These are phyloP conservation scores for Distichodus sexfasciatus DNA, from an alignment of 2,797 vertebrate genomes.

Conservation along the genomic window DNA sequence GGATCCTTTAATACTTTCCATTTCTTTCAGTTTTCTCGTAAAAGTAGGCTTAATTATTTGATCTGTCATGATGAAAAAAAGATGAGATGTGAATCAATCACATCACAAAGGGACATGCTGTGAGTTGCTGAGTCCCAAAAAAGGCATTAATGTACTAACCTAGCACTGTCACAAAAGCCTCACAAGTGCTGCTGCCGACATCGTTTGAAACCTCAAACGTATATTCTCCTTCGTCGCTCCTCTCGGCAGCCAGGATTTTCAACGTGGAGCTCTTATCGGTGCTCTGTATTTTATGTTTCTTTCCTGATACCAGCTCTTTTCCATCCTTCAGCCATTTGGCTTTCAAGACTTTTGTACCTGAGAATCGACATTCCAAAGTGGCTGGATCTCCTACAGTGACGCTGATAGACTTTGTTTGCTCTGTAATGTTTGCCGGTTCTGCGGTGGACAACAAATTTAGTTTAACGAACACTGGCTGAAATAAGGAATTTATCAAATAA, in stretches of 20 bases:
- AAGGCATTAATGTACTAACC: slow-evolving; percentile 78
- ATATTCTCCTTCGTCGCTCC: slow-evolving; percentile 87
- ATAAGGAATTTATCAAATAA: too few species aligned
- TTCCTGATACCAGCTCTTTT: slow-evolving; percentile 82
- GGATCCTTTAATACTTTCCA: slow-evolving; percentile 92
- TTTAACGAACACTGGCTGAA: not conserved
- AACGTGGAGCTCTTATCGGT: slow-evolving; percentile 87
- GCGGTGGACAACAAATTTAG: slow-evolving; percentile 62
- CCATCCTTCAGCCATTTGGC: slow-evolving; percentile 87
- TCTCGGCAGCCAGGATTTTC: slow-evolving; percentile 88
- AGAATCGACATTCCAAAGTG: slow-evolving; percentile 92
- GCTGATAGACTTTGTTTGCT: slow-evolving; percentile 91
- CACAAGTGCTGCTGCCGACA: slow-evolving; percentile 85
- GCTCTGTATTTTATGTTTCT: slow-evolving; percentile 87
- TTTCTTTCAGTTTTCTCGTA: slow-evolving; percentile 92
- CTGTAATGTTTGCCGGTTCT: slow-evolving; percentile 92
- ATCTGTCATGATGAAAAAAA: slow-evolving; percentile 74
- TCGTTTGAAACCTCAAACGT: slow-evolving; percentile 92
- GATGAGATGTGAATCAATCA: not conserved
- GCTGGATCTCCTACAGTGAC: slow-evolving; percentile 95
- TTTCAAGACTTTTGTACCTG: slow-evolving; percentile 88
- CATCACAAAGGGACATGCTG: not conserved
- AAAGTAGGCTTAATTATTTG: slow-evolving; percentile 96
- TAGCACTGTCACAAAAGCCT: slow-evolving; percentile 84
- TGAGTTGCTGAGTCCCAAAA: not conserved